Conservation (phyloP, 2,113 vertebrate genomes). For the Strix uralensis region DNA sequence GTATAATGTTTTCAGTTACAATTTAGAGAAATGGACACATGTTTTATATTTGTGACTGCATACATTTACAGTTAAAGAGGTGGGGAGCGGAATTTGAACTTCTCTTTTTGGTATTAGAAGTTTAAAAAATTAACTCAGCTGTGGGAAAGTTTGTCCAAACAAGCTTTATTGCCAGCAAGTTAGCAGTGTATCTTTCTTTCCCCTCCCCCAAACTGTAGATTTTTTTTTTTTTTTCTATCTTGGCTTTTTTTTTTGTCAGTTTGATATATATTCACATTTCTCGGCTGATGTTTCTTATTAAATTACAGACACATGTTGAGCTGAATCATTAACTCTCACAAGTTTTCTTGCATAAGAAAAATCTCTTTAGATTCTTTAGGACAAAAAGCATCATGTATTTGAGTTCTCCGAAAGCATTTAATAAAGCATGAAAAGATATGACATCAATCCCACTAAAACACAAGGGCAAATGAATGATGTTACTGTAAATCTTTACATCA, state of each 20-base stretch:
- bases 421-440: slow-evolving; percentile 99
- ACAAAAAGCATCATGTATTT: slow-evolving; percentile 87
- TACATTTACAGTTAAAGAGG: slow-evolving; percentile 18
- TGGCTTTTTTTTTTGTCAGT: slow-evolving; percentile 65
- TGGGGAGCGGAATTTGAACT: background rate
- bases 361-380: slow-evolving; percentile 73
- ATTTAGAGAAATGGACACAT: background rate
- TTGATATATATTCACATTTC: slow-evolving; percentile 73
- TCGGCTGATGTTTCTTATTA: slow-evolving; percentile 84
- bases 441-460: slow-evolving; percentile 94
- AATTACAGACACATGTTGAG: slow-evolving; percentile 85
- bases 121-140: background rate
- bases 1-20: slow-evolving; percentile 10
- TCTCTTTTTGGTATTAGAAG: background rate
- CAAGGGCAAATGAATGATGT: slow-evolving; percentile 94
- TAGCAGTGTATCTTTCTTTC: slow-evolving; percentile 59
- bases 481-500: slow-evolving; percentile 95
- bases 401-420: slow-evolving; percentile 86
- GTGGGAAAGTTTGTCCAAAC: slow-evolving; percentile 48
- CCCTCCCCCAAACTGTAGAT: background rate
- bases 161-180: slow-evolving; percentile 62
- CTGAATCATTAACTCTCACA: slow-evolving; percentile 87
- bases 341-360: slow-evolving; percentile 67
- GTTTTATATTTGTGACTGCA: background rate
- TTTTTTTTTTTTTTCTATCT: background rate